Percentiles rank a stretch among this genome's conserved stretches.
Conservation (phyloP, 64 coral and sea anemone genomes). For the Catalaphyllia jardinei region DNA sequence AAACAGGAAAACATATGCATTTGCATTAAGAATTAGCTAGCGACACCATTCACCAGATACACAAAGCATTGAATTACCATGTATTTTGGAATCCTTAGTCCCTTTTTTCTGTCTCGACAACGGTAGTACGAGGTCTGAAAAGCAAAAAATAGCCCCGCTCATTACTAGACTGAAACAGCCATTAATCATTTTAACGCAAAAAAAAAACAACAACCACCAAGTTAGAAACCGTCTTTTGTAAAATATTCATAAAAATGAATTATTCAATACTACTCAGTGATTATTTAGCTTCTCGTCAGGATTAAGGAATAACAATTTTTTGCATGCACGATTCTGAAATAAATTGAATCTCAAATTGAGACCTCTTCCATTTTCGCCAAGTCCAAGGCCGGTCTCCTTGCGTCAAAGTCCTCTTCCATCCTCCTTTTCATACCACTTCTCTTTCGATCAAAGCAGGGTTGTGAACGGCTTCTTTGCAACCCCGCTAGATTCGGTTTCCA, state of each 20-base stretch:
- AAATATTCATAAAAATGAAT: constrained; percentile 83
- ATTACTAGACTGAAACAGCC: not conserved
- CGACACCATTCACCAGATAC: constrained; percentile 21
- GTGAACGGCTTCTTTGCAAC: constrained; percentile 85
- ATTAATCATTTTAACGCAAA: constrained; percentile 8
- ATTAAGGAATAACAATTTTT: constrained; percentile 43
- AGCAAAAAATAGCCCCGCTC: constrained; percentile 22
- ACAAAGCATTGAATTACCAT: constrained; percentile 59
- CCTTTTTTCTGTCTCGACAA: constrained; percentile 77
- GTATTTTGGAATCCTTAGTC: constrained; percentile 86
- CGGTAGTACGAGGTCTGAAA: constrained; percentile 90
- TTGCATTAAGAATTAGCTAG: constrained; percentile 29
- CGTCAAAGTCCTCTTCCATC: constrained; percentile 64
- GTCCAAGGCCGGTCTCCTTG: constrained; percentile 76
- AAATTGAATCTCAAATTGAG: constrained; percentile 14
- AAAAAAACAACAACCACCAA: constrained; percentile 23
- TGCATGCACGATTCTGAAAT: not conserved
- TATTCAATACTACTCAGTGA: constrained; percentile 66
- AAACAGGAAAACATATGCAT: constrained; percentile 49
- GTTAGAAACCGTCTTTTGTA: constrained; percentile 32
- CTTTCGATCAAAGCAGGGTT: constrained; percentile 77
- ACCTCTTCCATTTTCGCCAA: constrained; percentile 99
- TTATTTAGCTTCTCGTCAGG: constrained; percentile 44
- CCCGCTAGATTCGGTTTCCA: constrained; percentile 32
- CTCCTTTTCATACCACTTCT: constrained; percentile 77